Evolutionary conservation across 2,113 vertebrate genomes (phyloP).

Genomic region (Xiphorhynchus elegans): DNA sequence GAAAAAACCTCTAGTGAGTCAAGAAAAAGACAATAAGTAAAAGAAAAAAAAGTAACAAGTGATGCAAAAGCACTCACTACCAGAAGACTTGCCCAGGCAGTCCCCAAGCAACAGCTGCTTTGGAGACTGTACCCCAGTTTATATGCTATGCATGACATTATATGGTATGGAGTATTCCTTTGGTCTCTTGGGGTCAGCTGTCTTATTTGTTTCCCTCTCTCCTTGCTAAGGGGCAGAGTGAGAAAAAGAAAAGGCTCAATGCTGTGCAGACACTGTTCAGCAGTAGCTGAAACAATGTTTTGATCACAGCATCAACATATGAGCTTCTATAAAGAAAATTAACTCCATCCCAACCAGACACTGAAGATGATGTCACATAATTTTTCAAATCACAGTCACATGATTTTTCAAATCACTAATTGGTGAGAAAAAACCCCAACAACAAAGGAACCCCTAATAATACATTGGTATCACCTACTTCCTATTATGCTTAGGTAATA

Average conservation of each 20-base stretch:
- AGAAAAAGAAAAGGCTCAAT: neutral
- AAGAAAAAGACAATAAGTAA: neutral
- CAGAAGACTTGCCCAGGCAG: neutral
- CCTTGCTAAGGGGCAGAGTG: neutral
- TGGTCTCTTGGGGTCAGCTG: neutral
- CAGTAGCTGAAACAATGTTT: neutral
- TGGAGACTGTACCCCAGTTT: neutral
- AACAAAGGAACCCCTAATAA: neutral
- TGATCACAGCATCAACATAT: neutral
- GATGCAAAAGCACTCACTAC: neutral
- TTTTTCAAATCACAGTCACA: neutral
- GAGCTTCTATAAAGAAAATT: neutral
- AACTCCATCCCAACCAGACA: neutral
- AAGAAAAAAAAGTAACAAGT: neutral
- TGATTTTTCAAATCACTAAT: neutral
- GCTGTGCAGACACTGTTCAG: neutral
- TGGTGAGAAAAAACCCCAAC: fast-evolving
- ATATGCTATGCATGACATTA: neutral
- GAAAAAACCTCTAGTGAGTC: neutral
- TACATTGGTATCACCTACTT: neutral
- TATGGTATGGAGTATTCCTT: neutral
- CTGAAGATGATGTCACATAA: neutral
- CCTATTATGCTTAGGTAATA: neutral
- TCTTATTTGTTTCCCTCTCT: neutral
- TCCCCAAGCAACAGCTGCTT: neutral